Evolutionary conservation across 2,888 invertebrate species (phyloP), one percentile per base, ranked within the genome.

Genomic region (Ditula angustiorana): DNA sequence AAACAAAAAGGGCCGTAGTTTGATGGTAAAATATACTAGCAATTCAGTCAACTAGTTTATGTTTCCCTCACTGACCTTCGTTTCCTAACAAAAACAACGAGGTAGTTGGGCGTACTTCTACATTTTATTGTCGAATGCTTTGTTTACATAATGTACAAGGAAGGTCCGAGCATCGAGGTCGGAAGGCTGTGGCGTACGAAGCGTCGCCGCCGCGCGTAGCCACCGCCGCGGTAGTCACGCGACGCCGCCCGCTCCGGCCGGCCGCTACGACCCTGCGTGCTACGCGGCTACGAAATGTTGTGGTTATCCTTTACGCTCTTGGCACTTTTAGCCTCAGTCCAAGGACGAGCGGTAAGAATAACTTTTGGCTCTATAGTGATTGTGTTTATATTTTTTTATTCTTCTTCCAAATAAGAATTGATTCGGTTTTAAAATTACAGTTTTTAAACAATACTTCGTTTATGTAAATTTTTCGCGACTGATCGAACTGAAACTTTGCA

Each of bases 341-440:
- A 92, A 87, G 90, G 91, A 87, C 90, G 92, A 75, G 92, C 92
- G 87, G 92, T 92, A 86, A 89, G 90, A 75, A 78, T 69, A 80
- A 73, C 79, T 80, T 75, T 71, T 67, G 71, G 64, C 69, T 69
- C 62, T 68, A 71, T 68, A 71, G 5, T 33, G 30, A 33, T 33
- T 57, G 23, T 30, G 8, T 30, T 5, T 44, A 30, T 53, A 0
- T 10, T 7, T 28, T n/a, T n/a, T n/a, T n/a, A n/a, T n/a, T n/a
- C n/a, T n/a, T n/a, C n/a, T n/a, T n/a, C n/a, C n/a, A n/a, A n/a
- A 24, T 21, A 24, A 11, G 23, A 46, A 24, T 11, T 46, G n/a
- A 41, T 2, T 41, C 19, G 35, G 13, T 5, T 16, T 19, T 35
- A 10, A 41, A 19, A 19, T 13, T 5, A 13, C 35, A 41, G 8